Base-by-base conservation (phyloP, 2,113 vertebrate genomes). In the Antechinus stuartii region DNA sequence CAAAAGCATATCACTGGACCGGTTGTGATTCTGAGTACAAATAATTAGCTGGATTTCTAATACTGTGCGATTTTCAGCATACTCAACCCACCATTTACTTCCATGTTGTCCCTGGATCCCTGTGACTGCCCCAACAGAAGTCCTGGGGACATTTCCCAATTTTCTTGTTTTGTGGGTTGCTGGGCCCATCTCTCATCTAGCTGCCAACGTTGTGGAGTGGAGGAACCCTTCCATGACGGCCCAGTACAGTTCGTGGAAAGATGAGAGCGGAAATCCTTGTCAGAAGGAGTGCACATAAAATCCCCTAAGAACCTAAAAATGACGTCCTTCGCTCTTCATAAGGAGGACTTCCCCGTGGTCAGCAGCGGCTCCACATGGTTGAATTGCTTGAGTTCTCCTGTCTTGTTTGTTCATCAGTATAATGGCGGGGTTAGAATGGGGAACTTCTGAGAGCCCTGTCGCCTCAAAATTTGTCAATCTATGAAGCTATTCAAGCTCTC, bases 401-500 rank as follows among this genome's bases (percentile, higher is more conserved):
- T 2, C 57, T 61, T 61, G 30, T 61, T 61, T 61, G 10, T 30
- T 61, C 57, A 35, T 61, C 57, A 61, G 3, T 35, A 14, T 14
- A 61, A 61, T 12, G 10, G 14, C 2, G 27, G 26, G 30, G 57
- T 27, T 61, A 27, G 57, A 12, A 10, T 2, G 11, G 27, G 27
- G 9, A 27, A 61, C 57, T 61, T 61, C 27, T 12, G 30, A 61
- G 24, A 25, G 7, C 10, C 56, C 25, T 57, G 16, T 26, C 2
- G 7, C 26, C 27, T 61, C 57, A 61, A 61, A 14, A 14, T 61
- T 27, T 30, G 11, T 35, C 24, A 25, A 12, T 35, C 27, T 30
- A 30, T 61, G 57, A 61, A 30, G 30, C 57, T 25, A 30, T 90
- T 50, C 26, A 93, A 26, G 55, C 92, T 97, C 93, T 91, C 94